A percentile compares a stretch with the other conserved stretches of the same genome.
Evolutionary conservation across 2,888 invertebrate species (phyloP).

Genomic region (Stenurella melanura): DNA sequence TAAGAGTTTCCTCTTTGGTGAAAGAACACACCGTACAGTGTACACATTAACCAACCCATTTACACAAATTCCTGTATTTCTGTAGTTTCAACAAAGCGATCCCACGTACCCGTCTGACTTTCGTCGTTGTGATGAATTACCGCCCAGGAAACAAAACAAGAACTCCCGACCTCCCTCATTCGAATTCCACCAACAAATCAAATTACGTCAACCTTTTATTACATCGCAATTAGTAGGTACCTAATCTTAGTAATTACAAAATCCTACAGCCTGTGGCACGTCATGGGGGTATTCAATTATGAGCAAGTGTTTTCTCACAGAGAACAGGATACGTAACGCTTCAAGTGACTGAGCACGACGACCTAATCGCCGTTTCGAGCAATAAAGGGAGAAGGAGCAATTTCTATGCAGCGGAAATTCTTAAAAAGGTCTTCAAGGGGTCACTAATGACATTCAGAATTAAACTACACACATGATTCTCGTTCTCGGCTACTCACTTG

Average conservation of each 20-base stretch:
- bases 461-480: slow-evolving; percentile 20
- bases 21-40: too few species aligned
- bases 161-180: not conserved
- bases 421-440: slow-evolving; percentile 50
- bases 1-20: too few species aligned
- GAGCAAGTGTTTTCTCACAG: slow-evolving; percentile 31
- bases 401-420: slow-evolving; percentile 40
- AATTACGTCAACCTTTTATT: slow-evolving; percentile 16
- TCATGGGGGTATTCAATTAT: slow-evolving; percentile 13
- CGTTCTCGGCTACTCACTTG: not conserved
- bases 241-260: slow-evolving; percentile 20
- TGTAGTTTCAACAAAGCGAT: too few species aligned
- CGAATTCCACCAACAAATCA: not conserved
- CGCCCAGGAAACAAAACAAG: too few species aligned
- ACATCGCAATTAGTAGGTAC: slow-evolving; percentile 14
- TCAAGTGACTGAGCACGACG: slow-evolving; percentile 35
- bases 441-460: slow-evolving; percentile 46
- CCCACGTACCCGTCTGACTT: too few species aligned
- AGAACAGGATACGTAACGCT: slow-evolving; percentile 38
- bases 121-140: too few species aligned
- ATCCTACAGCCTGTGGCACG: slow-evolving; percentile 5
- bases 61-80: too few species aligned
- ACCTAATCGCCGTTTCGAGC: slow-evolving; percentile 13
- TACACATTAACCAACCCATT: too few species aligned
- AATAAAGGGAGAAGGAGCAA: slow-evolving; percentile 16